Evolutionary conservation across 1,140 invertebrate genomes (phyloP), one percentile per base, ranked within the genome.

Genomic region (Chironomus striatipennis): DNA sequence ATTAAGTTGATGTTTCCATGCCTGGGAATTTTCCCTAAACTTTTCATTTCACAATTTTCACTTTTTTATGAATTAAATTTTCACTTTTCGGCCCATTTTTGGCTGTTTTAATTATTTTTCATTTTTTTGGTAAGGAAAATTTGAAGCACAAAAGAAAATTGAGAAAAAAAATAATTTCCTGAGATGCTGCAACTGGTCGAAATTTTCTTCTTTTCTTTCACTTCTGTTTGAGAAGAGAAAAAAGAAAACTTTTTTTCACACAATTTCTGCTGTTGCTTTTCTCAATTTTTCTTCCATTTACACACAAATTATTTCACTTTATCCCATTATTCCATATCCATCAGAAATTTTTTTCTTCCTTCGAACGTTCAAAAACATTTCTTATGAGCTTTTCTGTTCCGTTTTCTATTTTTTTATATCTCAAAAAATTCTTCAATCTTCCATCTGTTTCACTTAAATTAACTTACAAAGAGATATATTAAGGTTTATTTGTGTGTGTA

Each of bases 301-400:
- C 47, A 57, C 47, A 57, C 47, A 4, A 57, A 57, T 15, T 57
- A n/a, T 57, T 15, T 57, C 47, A 57, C 47, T 57, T 57, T 57
- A 57, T 57, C 47, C 47, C 47, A 57, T 57, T 34, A 57, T 57
- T 57, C n/a, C 47, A 47, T 47, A 34, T 57, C 12, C 12, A 57
- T 15, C 12, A 57, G 47, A 57, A 57, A 15, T 15, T 57, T 57
- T 57, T 57, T 57, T 57, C 47, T 57, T 57, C n/a, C 47, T 57
- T 57, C 47, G 47, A 57, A 57, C 47, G 47, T 57, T 57, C 47
- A 57, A 57, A 57, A 57, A 57, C 47, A 57, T 57, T 57, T n/a
- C n/a, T 15, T 12, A n/a, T 57, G 47, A 15, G 4, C n/a, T 12
- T 57, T 57, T 57, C n/a, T 57, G 43, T 47, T 47, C 15, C 43